Base-by-base conservation (phyloP, 2,113 vertebrate genomes). In the Lampris incognitus region DNA sequence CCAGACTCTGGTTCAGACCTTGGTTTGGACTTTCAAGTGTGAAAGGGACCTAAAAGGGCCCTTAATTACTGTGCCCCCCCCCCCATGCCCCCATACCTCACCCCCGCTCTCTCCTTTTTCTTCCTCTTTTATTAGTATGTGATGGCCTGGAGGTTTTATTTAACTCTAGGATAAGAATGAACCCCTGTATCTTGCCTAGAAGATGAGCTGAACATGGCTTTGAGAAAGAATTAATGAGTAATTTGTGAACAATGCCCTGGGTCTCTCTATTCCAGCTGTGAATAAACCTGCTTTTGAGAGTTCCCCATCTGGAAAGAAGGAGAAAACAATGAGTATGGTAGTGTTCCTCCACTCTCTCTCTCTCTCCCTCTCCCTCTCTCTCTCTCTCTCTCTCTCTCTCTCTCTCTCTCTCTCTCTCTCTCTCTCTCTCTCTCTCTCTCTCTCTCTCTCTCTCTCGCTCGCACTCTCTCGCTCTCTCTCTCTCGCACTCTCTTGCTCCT, bases 181-280 rank as follows among this genome's bases (percentile, higher is more conserved):
- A 84, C 88, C 68, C 59, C 50, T 51, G 61, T 78, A 77, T 81
- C 73, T 58, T 37, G 68, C 79, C 79, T 11, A 9, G 60, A 38
- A 74, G 72, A 57, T 9, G 72, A 0, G 0, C 73, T 72, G 76
- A 86, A 88, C 79, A 48, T 72, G 51, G 66, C 78, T 69, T 71
- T 6, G 69, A 71, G 74, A 9, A 51, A 41, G 79, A 85, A 81
- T 86, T 91, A 90, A 86, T 88, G 81, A 86, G 71, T 67, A 58
- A 89, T 92, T 88, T 84, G 83, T 74, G 56, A 82, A 72, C 71
- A 71, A 91, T 87, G 24, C 82, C 79, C 59, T 67, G 52, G 76
- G 81, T 76, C 71, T 82, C 71, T 82, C 86, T 74, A 87, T 84
- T 74, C 56, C 78, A 76, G 78, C 80, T 83, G 75, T 84, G 76